These are phyloP conservation scores for Brachynemurus nebulosus DNA, from an alignment of 2,888 invertebrate genomes.

Conservation along the genomic window DNA sequence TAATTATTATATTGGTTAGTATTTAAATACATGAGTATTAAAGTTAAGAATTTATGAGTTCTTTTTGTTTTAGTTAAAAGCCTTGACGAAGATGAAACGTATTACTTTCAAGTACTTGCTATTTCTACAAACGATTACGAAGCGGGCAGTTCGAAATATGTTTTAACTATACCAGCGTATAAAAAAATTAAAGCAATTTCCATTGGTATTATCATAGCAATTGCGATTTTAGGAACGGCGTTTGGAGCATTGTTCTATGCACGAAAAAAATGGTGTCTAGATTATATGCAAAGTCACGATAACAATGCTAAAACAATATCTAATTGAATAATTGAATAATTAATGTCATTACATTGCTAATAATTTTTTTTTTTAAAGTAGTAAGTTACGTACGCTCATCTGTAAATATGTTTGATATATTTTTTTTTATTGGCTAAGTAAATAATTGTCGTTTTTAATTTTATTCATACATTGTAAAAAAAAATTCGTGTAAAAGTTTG, in stretches of 20 bases:
- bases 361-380: too few relatives aligned
- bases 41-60: not conserved
- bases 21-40: not conserved
- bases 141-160: constrained; percentile 46
- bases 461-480: too few relatives aligned
- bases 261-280: constrained; percentile 31
- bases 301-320: too few relatives aligned
- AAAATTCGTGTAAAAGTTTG: too few relatives aligned
- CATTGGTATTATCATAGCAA: constrained; percentile 53
- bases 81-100: constrained; percentile 57
- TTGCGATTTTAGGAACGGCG: constrained; percentile 50
- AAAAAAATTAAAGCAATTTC: constrained; percentile 55
- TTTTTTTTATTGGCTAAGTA: too few relatives aligned
- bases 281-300: too few relatives aligned
- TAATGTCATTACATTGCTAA: too few relatives aligned
- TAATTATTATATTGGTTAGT: constrained; percentile 44
- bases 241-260: constrained; percentile 46
- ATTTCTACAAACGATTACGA: constrained; percentile 44
- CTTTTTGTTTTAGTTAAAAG: constrained; percentile 39
- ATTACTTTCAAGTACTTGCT: constrained; percentile 61
- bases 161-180: constrained; percentile 54
- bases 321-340: too few relatives aligned
- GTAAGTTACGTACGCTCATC: too few relatives aligned
- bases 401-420: too few relatives aligned
- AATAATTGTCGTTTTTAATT: too few relatives aligned